phyloP scores from a whole-genome alignment of 2,797 vertebrate species.

The Heteromormyrus szaboi region DNA sequence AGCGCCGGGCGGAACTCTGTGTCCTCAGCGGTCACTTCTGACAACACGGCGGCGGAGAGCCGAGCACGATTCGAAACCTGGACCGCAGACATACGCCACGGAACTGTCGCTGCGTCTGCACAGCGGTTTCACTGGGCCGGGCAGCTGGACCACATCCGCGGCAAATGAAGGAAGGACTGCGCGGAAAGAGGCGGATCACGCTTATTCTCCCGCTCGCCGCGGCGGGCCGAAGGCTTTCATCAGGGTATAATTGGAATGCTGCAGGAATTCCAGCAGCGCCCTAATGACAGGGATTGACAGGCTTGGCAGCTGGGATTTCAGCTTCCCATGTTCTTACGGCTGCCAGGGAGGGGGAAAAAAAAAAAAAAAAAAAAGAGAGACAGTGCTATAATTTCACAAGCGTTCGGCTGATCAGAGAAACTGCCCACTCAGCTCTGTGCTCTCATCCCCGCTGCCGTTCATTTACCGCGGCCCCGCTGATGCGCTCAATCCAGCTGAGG shows the following conservation, averaged over 20 bases:
- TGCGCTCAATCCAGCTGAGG: neutral
- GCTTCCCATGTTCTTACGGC: neutral
- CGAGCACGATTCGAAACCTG: neutral
- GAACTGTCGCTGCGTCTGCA: neutral
- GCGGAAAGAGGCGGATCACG: conserved; percentile 24
- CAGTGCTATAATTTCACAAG: conserved; percentile 18
- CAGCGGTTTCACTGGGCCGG: neutral
- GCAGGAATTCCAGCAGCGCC: conserved; percentile 25
- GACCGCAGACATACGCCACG: neutral
- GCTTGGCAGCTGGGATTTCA: conserved; percentile 31
- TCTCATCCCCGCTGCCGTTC: conserved; percentile 13
- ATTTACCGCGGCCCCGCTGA: conserved; percentile 2
- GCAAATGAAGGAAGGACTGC: neutral
- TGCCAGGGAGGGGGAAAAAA: neutral
- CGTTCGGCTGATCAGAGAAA: conserved; percentile 23
- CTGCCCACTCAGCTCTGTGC: conserved; percentile 23
- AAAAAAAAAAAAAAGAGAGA: neutral
- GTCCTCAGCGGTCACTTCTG: neutral
- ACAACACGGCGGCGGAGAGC: neutral
- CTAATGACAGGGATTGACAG: conserved; percentile 30
- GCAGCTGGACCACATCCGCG: neutral
- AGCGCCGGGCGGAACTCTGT: neutral
- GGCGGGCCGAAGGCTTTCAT: conserved; percentile 6
- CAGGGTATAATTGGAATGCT: conserved; percentile 39
- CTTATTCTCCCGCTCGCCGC: conserved; percentile 21